Conservation (phyloP, 2,113 vertebrate genomes). For the Atherinomorus stipes region DNA sequence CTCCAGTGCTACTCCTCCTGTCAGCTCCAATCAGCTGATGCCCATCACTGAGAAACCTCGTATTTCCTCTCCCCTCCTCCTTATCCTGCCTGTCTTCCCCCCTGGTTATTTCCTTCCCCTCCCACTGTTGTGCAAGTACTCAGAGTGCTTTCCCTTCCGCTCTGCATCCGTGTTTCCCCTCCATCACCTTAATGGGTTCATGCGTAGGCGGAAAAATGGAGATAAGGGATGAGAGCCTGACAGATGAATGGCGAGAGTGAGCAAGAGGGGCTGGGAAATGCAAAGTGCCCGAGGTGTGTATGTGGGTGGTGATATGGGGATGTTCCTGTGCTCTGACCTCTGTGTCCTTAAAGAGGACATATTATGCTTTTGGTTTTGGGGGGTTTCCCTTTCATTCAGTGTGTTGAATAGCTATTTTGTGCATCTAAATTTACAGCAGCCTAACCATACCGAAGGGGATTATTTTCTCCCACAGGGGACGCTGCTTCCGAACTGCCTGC, state of each 20-base stretch:
- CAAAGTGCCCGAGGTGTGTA: conserved; percentile 36
- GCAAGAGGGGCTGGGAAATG: conserved; percentile 21
- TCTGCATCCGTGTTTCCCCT: conserved; percentile 45
- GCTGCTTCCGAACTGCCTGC: no score
- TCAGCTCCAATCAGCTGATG: conserved; percentile 52
- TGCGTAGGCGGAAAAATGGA: conserved; percentile 34
- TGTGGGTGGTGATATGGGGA: conserved; percentile 46
- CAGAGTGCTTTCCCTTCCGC: conserved; percentile 60
- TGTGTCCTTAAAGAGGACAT: conserved; percentile 3
- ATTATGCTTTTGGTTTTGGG: conserved; percentile 1
- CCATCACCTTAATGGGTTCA: conserved; percentile 49
- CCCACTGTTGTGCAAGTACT: conserved; percentile 20
- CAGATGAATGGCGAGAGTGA: conserved; percentile 12
- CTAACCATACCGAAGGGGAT: neutral
- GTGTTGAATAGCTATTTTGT: neutral
- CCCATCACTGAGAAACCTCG: conserved; percentile 36
- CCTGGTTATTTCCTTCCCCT: conserved; percentile 24
- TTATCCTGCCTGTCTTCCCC: neutral
- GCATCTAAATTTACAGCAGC: neutral
- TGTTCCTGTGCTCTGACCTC: conserved; percentile 53
- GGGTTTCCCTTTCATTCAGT: neutral
- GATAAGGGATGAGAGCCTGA: conserved; percentile 15
- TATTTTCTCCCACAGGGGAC: neutral
- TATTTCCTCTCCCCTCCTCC: conserved; percentile 1
- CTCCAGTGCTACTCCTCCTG: conserved; percentile 61